These are phyloP conservation scores for Sceliomorpha sp. DNA, from an alignment of 2,888 invertebrate species.

Conservation along the genomic window DNA sequence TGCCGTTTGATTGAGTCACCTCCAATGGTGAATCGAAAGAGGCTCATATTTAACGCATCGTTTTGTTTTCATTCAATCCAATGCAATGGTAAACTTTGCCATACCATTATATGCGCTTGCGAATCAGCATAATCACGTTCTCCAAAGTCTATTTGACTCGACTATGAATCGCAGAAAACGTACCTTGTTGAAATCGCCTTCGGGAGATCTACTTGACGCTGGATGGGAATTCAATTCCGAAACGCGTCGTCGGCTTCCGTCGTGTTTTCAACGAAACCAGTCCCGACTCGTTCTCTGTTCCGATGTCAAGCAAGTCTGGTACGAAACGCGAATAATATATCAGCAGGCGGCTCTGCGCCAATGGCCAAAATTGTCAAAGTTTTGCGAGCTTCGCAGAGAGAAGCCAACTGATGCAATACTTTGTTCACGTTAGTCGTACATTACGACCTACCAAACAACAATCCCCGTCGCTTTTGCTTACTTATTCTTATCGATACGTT, in stretches of 20 bases:
- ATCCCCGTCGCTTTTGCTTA: too few relatives aligned
- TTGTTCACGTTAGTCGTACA: conserved; percentile 18
- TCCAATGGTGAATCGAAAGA: too few relatives aligned
- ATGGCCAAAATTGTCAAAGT: conserved; percentile 68
- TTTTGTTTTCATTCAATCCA: too few relatives aligned
- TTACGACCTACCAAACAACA: conserved; percentile 39
- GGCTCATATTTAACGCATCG: not conserved
- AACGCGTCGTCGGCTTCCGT: conserved; percentile 29
- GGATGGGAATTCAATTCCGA: conserved; percentile 35
- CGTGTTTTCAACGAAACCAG: conserved; percentile 39
- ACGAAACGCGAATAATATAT: conserved; percentile 65
- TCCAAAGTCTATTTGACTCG: conserved; percentile 1
- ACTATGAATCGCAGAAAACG: conserved; percentile 1
- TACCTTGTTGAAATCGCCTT: conserved; percentile 11
- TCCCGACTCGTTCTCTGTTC: conserved; percentile 8
- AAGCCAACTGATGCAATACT: conserved; percentile 20
- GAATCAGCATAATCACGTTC: conserved; percentile 15
- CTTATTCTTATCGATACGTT: too few relatives aligned
- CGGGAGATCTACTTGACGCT: conserved; percentile 10
- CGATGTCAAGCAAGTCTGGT: conserved; percentile 23
- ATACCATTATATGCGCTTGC: conserved; percentile 6
- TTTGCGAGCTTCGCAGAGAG: conserved; percentile 39
- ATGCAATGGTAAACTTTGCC: conserved; percentile 1
- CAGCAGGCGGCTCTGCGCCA: conserved; percentile 54
- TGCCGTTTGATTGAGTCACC: too few relatives aligned